Evolutionary conservation across 35 echinoderm and acorn worm species (phyloP).

Genomic region (Ptychodera flava): DNA sequence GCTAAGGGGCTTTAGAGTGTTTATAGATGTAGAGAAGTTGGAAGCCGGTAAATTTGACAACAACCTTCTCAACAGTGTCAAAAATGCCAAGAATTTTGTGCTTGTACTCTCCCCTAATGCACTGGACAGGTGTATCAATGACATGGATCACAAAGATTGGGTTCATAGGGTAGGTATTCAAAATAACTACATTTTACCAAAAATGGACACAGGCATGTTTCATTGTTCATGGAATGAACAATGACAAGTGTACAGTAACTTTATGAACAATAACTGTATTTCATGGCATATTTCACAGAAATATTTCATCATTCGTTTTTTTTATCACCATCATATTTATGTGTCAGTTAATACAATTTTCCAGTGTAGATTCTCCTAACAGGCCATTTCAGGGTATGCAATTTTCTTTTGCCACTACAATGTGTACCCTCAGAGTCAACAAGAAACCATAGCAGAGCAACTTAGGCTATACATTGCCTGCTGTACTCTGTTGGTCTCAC

Average conservation of each 20-base stretch:
- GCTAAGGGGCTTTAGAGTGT: conserved; percentile 84
- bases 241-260: too few relatives aligned
- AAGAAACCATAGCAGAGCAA: too few relatives aligned
- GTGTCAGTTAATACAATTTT: too few relatives aligned
- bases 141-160: conserved; percentile 89
- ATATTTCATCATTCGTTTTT: not conserved
- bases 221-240: not conserved
- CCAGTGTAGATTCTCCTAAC: too few relatives aligned
- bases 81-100: conserved; percentile 86
- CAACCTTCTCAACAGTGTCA: conserved; percentile 86
- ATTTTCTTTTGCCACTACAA: too few relatives aligned
- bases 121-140: conserved; percentile 84
- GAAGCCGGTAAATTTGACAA: conserved; percentile 99
- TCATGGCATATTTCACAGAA: not conserved
- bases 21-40: conserved; percentile 98
- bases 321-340: too few relatives aligned
- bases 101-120: conserved; percentile 68
- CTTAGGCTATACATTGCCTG: too few relatives aligned
- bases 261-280: too few relatives aligned
- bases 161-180: conserved; percentile 79
- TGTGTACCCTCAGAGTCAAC: too few relatives aligned
- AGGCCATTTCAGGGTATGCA: too few relatives aligned
- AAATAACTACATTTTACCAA: not conserved
- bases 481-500: too few relatives aligned
- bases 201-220: not conserved